Base-by-base conservation (phyloP, 2,113 vertebrate species). In the Steatornis caripensis region DNA sequence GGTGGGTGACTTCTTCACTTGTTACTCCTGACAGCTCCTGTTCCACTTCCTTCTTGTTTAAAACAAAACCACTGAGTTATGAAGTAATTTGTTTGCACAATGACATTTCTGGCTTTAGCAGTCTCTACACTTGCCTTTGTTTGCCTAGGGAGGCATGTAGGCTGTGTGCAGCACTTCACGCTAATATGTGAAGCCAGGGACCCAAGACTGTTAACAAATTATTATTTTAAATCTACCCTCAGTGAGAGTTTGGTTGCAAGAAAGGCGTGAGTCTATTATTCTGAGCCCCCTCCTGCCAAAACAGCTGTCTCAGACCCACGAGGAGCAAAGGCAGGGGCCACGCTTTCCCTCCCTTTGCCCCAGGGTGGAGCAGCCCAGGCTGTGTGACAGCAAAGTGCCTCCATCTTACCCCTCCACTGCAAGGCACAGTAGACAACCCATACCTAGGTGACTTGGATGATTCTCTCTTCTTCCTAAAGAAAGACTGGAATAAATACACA, bases 301-400 rank as follows among this genome's bases (percentile, higher is more conserved):
- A 39, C 0, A 32, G 36, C n/a, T 26, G 18, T 24, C n/a, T 45
- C 11, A 12, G 46, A 39, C 15, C 29, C 41, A 36, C 0, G 0
- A 15, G 34, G 21, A 81, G 41, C 43, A 29, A 37, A 60, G 37
- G 41, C 4, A 6, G 45, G 34, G 57, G 49, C 0, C 6, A 30
- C n/a, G 60, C 13, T 39, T 84, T n/a, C 64, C 57, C 9, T 19
- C 23, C 29, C 3, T n/a, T 43, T 29, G 70, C 27, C n/a, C n/a
- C 34, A 16, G 0, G 41, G 24, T 55, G 77, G 9, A 49, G 39
- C 34, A 78, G 81, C 82, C 21, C 64, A 16, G 54, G 24, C 68
- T 54, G n/a, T 15, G 10, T 1, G 4, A 48, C 77, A 65, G 55
- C 84, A 46, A 10, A 62, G n/a, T 2, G 6, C 21, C 45, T 34